Evolutionary conservation across 1,140 invertebrate species (phyloP).

Genomic region (Drosophila lacertosa): DNA sequence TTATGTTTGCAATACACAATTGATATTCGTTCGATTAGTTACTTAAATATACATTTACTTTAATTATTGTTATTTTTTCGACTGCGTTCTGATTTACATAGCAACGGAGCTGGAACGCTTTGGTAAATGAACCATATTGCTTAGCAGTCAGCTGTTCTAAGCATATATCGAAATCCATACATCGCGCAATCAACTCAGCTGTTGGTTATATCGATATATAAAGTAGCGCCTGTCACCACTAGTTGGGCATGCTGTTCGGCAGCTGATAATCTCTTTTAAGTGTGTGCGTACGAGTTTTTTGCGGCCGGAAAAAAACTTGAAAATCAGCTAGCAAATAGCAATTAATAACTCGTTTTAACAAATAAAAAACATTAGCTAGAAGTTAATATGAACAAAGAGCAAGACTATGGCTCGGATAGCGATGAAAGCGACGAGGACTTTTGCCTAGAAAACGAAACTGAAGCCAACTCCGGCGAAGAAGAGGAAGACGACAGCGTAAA

Average conservation of each 20-base stretch:
- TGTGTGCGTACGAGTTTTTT: conserved; percentile 8
- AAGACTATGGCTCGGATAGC: conserved; percentile 62
- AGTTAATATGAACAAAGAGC: conserved; percentile 55
- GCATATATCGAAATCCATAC: conserved; percentile 1
- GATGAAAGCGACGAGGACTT: conserved; percentile 85
- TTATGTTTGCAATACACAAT: neutral
- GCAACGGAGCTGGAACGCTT: conserved; percentile 37
- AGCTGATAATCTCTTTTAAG: conserved; percentile 24
- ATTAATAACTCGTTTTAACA: neutral
- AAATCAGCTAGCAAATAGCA: neutral
- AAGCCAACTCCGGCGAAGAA: conserved; percentile 70
- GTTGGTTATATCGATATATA: neutral
- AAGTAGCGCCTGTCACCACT: conserved; percentile 3
- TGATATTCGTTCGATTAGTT: conserved; percentile 3
- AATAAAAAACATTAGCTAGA: conserved; percentile 7
- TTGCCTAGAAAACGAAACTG: conserved; percentile 81
- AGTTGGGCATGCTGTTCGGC: conserved; percentile 1
- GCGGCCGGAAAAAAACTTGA: conserved; percentile 9
- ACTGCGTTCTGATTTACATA: conserved; percentile 35
- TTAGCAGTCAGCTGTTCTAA: conserved; percentile 13
- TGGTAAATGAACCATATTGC: conserved; percentile 31
- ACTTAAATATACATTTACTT: neutral
- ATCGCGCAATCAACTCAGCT: conserved; percentile 4
- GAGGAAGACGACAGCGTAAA: conserved; percentile 57
- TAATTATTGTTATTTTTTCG: conserved; percentile 9